Evolutionary conservation across 2,113 vertebrate species (phyloP).

Genomic region (Erythrolamprus reginae): DNA sequence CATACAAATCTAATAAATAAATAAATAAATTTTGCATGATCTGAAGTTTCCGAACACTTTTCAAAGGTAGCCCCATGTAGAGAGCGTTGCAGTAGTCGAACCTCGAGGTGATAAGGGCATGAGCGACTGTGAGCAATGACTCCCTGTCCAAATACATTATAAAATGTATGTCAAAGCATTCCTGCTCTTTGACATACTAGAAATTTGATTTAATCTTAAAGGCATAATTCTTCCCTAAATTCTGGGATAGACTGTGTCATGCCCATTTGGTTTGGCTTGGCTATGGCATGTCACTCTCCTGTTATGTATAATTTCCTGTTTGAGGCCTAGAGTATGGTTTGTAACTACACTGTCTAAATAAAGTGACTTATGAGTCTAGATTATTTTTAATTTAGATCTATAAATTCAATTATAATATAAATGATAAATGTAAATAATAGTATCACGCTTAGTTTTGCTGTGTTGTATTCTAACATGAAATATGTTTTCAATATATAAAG

Average conservation of each 20-base stretch:
- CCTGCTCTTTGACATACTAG: neutral
- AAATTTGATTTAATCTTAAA: neutral
- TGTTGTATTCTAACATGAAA: neutral
- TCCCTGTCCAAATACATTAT: no score
- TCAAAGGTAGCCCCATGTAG: no score
- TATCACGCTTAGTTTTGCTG: neutral
- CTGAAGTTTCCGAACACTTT: no score
- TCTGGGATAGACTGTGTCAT: neutral
- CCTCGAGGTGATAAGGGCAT: no score
- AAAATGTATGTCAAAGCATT: neutral
- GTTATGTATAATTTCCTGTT: neutral
- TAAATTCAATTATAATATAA: neutral
- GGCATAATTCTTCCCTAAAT: neutral
- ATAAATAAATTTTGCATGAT: no score
- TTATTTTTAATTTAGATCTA: neutral
- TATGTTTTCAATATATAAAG: slow-evolving; percentile 59
- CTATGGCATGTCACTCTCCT: neutral
- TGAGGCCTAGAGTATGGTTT: neutral
- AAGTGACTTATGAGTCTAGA: neutral
- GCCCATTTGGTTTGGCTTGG: neutral
- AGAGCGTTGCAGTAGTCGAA: no score
- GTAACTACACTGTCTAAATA: neutral
- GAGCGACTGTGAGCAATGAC: no score
- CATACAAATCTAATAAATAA: no score
- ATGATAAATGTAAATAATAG: neutral